phyloP scores from a whole-genome alignment of 1,140 invertebrate species.

The Drosophila pallidifrons region DNA sequence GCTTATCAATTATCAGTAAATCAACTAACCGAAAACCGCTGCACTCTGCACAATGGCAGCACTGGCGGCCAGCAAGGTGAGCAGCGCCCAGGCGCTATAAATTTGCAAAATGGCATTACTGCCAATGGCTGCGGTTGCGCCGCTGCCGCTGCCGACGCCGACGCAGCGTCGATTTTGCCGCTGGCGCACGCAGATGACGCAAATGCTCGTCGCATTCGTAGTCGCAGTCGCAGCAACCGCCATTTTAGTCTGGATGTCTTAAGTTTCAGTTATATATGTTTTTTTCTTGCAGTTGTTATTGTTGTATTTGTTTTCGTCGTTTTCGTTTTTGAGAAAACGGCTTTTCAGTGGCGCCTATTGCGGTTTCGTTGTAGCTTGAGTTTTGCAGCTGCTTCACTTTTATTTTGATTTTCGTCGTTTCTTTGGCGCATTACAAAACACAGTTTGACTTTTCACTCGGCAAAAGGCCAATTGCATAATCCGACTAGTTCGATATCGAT shows the following conservation, averaged over 20 bases:
- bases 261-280: conserved; percentile 39
- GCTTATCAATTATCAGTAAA: neutral
- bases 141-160: conserved; percentile 31
- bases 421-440: conserved; percentile 35
- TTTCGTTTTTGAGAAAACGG: conserved; percentile 66
- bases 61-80: conserved; percentile 64
- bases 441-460: conserved; percentile 42
- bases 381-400: conserved; percentile 56
- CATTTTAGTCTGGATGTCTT: conserved; percentile 63
- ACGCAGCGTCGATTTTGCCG: conserved; percentile 49
- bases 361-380: conserved; percentile 36
- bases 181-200: conserved; percentile 64
- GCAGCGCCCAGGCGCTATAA: conserved; percentile 57
- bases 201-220: conserved; percentile 39
- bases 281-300: conserved; percentile 8
- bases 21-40: conserved; percentile 70
- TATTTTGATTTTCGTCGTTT: conserved; percentile 37
- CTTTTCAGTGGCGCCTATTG: conserved; percentile 61
- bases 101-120: conserved; percentile 65
- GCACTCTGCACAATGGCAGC: conserved; percentile 71
- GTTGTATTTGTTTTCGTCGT: conserved; percentile 15
- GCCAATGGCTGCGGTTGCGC: conserved; percentile 41
- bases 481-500: conserved; percentile 18
- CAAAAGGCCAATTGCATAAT: conserved; percentile 49
- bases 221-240: conserved; percentile 47